phyloP scores from a whole-genome alignment of 2,888 invertebrate species.

The Laspeyria flexula region DNA sequence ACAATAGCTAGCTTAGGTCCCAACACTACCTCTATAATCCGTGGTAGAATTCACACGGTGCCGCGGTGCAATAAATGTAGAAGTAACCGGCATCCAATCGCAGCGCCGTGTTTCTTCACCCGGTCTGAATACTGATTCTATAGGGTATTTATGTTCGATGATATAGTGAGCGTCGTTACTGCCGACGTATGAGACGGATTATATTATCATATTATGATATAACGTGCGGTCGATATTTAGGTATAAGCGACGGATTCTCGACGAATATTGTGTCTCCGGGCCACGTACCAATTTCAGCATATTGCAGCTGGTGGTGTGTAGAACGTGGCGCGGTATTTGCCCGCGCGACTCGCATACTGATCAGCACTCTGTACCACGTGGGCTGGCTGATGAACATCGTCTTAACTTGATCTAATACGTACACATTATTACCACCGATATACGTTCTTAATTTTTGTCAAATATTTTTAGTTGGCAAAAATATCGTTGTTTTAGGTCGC shows the following conservation, averaged over 20 bases:
- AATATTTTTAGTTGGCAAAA: neutral
- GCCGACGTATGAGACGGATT: slow-evolving; percentile 37
- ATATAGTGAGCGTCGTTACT: slow-evolving; percentile 34
- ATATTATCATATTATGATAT: slow-evolving; percentile 39
- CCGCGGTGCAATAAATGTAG: slow-evolving; percentile 63
- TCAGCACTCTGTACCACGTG: slow-evolving; percentile 42
- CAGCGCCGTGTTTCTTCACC: slow-evolving; percentile 67
- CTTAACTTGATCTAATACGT: slow-evolving; percentile 18
- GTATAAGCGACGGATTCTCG: slow-evolving; percentile 22
- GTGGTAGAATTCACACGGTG: slow-evolving; percentile 59
- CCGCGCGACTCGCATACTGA: slow-evolving; percentile 71
- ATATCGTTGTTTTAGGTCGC: slow-evolving; percentile 1
- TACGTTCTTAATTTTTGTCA: neutral
- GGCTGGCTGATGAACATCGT: slow-evolving; percentile 14
- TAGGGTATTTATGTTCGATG: slow-evolving; percentile 31
- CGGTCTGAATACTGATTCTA: slow-evolving; percentile 55
- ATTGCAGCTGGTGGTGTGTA: slow-evolving; percentile 72
- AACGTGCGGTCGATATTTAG: slow-evolving; percentile 38
- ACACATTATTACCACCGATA: slow-evolving; percentile 3
- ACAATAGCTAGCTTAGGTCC: slow-evolving; percentile 70
- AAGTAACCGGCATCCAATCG: slow-evolving; percentile 62
- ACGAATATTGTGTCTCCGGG: slow-evolving; percentile 61
- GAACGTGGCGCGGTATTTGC: slow-evolving; percentile 60
- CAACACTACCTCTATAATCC: slow-evolving; percentile 46
- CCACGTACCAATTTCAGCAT: slow-evolving; percentile 80